Evolutionary conservation across 2,797 vertebrate genomes (phyloP).

Genomic region (Eulemur coronatus): DNA sequence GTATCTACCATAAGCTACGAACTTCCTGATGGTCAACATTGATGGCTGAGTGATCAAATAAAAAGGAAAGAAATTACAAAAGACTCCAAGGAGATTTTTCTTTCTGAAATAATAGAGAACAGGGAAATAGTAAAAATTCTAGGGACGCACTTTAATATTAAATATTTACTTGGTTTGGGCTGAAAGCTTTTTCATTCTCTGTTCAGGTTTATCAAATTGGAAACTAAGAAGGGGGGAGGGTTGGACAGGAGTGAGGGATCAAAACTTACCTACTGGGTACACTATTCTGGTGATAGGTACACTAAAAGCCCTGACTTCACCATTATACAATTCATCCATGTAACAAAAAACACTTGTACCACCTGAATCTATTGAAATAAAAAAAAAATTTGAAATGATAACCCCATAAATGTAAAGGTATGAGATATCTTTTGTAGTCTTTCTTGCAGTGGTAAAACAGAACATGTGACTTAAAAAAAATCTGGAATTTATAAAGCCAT

Average conservation of each 20-base stretch:
- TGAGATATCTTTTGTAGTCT: neutral
- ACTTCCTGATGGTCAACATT: neutral
- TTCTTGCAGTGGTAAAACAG: conserved; percentile 37
- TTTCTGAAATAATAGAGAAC: neutral
- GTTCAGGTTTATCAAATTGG: neutral
- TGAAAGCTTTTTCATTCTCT: neutral
- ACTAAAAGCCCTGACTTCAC: neutral
- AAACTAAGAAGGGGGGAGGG: neutral
- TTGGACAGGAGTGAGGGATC: neutral
- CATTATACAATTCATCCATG: neutral
- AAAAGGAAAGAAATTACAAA: neutral
- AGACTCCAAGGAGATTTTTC: neutral
- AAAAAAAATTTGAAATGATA: neutral
- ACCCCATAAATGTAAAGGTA: neutral
- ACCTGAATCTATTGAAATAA: neutral
- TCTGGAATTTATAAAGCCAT: conserved; percentile 37
- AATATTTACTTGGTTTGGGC: neutral
- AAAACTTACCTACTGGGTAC: neutral
- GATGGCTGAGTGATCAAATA: neutral
- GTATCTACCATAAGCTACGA: neutral
- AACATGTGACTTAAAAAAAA: neutral
- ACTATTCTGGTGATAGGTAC: neutral
- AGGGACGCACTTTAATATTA: neutral
- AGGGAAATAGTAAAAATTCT: neutral
- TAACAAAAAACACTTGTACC: neutral